Evolutionary conservation across 2,113 vertebrate species (phyloP).

Genomic region (Monopterus albus): DNA sequence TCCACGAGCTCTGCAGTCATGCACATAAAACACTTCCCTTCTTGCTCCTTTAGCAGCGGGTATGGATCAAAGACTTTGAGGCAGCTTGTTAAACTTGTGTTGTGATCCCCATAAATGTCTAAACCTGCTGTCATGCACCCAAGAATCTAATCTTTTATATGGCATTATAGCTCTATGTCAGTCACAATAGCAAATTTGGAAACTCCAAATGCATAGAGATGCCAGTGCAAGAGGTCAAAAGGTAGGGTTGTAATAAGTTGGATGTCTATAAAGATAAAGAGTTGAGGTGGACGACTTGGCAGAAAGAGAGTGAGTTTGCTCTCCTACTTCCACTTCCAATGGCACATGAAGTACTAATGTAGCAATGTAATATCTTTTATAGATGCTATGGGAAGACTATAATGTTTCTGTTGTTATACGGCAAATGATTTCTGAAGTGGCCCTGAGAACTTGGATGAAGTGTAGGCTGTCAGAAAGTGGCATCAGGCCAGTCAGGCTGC

Average conservation of each 20-base stretch:
- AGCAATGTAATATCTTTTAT: conserved; percentile 36
- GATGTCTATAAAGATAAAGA: conserved; percentile 30
- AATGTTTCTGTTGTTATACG: conserved; percentile 34
- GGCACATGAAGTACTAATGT: conserved; percentile 18
- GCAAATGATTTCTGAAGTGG: neutral
- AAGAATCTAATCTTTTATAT: conserved; percentile 26
- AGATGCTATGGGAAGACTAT: conserved; percentile 11
- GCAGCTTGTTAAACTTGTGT: conserved; percentile 50
- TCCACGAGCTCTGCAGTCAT: neutral
- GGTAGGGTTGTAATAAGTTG: conserved; percentile 13
- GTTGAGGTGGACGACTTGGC: conserved; percentile 21
- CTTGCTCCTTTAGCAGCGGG: neutral
- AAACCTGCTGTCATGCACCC: conserved; percentile 9
- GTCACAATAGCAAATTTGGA: conserved; percentile 26
- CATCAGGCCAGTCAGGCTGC: neutral
- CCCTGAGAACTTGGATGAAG: conserved; percentile 17
- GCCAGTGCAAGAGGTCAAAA: conserved; percentile 26
- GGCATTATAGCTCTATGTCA: conserved; percentile 9
- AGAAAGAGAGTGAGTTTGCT: no score
- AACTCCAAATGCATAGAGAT: conserved; percentile 22
- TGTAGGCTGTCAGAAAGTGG: neutral
- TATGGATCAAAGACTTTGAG: conserved; percentile 14
- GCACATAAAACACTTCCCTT: neutral
- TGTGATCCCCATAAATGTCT: conserved; percentile 53
- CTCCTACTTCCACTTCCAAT: conserved; percentile 29